A percentile compares a stretch with the other conserved stretches of the same genome.
phyloP scores from a whole-genome alignment of 35 echinoderm and acorn worm genomes.

The Apostichopus parvimensis region DNA sequence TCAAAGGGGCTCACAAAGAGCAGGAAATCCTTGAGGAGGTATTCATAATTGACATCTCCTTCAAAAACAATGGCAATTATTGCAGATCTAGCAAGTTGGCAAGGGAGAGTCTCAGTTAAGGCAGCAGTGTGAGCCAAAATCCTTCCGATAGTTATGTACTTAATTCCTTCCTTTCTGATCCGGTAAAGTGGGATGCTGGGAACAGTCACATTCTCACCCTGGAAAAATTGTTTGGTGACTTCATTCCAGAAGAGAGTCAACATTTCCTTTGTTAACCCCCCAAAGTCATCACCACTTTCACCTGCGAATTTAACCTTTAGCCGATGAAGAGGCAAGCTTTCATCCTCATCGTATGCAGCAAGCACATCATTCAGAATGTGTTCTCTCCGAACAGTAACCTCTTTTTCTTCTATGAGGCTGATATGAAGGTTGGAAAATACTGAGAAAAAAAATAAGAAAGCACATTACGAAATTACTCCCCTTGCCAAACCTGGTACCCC shows the following conservation, averaged over 20 bases:
- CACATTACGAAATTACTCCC: too few relatives aligned
- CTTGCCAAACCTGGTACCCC: too few relatives aligned
- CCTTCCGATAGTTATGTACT: neutral
- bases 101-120: neutral
- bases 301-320: neutral
- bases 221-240: neutral
- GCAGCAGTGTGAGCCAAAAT: neutral
- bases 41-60: neutral
- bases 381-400: neutral
- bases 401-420: neutral
- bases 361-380: neutral
- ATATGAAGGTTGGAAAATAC: neutral
- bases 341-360: neutral
- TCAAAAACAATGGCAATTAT: neutral
- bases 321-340: neutral
- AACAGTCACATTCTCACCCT: neutral
- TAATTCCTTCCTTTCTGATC: neutral
- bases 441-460: neutral
- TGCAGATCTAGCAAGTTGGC: neutral
- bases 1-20: neutral
- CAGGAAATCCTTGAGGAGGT: neutral
- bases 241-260: neutral
- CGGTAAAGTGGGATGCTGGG: neutral
- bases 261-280: slow-evolving; percentile 29
- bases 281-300: neutral